Conservation (phyloP, 2,888 invertebrate genomes). For the Tetranychus piercei region DNA sequence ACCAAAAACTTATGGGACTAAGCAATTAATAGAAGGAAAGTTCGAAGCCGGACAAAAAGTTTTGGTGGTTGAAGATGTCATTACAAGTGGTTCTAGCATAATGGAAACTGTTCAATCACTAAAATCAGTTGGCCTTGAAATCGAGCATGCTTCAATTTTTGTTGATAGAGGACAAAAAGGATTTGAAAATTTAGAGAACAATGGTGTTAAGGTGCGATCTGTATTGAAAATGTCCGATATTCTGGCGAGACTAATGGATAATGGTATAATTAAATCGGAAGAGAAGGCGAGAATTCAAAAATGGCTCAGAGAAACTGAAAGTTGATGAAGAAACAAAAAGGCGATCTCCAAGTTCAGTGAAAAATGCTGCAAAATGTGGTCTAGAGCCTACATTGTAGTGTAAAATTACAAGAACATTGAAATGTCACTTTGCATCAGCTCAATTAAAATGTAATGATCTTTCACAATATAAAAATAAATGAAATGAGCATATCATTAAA, state of each 20-base stretch:
- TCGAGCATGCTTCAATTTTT: conserved; percentile 62
- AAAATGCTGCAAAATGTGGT: no score
- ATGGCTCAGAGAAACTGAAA: neutral
- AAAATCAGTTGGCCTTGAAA: conserved; percentile 37
- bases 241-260: neutral
- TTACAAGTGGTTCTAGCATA: conserved; percentile 68
- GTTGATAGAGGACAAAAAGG: conserved; percentile 87
- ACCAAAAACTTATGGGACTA: conserved; percentile 74
- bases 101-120: conserved; percentile 62
- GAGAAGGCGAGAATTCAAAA: neutral
- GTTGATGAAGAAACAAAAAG: no score
- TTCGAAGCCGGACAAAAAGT: conserved; percentile 51
- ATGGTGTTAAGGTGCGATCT: conserved; percentile 41
- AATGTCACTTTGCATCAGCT: no score
- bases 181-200: conserved; percentile 44
- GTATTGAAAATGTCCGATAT: conserved; percentile 5
- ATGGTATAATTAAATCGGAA: neutral
- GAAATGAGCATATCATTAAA: no score
- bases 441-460: no score
- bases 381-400: no score
- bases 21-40: conserved; percentile 78
- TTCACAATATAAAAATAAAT: no score
- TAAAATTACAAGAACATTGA: no score
- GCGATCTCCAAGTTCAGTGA: no score
- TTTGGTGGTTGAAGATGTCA: conserved; percentile 80